These are phyloP conservation scores for Heliangelus exortis DNA, from an alignment of 2,797 vertebrate genomes.

Conservation along the genomic window DNA sequence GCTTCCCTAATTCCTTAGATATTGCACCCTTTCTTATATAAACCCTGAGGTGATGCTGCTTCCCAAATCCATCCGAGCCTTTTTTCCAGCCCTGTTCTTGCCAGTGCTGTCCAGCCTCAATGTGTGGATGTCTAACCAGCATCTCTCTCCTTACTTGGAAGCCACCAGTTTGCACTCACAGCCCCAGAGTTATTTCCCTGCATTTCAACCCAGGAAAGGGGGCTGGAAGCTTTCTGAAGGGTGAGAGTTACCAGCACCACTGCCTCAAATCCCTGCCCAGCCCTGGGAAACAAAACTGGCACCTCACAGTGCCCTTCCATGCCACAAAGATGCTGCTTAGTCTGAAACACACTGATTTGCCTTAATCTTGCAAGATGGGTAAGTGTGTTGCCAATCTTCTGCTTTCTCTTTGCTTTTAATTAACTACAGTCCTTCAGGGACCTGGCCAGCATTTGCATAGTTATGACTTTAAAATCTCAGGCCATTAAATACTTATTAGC, in stretches of 20 bases:
- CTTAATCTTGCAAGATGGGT: not conserved
- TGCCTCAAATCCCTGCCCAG: not conserved
- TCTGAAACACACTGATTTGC: not conserved
- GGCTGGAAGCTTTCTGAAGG: not conserved
- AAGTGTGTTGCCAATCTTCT: slow-evolving; percentile 3
- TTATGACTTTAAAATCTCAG: slow-evolving; percentile 62
- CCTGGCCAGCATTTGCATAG: slow-evolving; percentile 58
- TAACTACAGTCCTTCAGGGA: slow-evolving; percentile 41
- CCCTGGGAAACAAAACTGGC: not conserved
- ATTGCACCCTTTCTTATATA: not conserved
- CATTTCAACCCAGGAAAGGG: not conserved
- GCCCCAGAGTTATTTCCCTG: not conserved
- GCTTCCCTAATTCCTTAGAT: not conserved
- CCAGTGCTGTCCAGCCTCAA: not conserved
- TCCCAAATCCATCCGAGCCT: not conserved
- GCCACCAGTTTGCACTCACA: fast-evolving
- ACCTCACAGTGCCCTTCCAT: fast-evolving
- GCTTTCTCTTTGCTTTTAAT: slow-evolving; percentile 54
- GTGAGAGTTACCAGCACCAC: not conserved
- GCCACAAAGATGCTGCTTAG: not conserved
- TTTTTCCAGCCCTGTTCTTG: not conserved
- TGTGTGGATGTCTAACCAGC: not conserved
- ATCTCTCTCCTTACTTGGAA: not conserved
- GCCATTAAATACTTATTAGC: slow-evolving; percentile 61
- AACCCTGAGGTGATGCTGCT: not conserved